Evolutionary conservation across 2,888 invertebrate genomes (phyloP).

Genomic region (Pilophorus perplexus): DNA sequence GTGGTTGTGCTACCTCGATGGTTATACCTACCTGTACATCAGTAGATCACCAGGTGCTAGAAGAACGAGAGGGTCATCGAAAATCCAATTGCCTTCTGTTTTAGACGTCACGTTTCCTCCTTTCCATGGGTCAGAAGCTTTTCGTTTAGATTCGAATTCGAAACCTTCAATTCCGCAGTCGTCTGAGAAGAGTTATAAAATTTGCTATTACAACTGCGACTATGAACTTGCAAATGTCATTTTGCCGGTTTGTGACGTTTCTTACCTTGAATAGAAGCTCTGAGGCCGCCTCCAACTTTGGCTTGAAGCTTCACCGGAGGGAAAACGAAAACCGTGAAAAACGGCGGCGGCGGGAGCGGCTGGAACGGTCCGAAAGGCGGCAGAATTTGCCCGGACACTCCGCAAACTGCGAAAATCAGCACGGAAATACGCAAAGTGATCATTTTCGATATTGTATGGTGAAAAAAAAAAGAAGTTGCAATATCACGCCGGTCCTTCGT

Average conservation of each 20-base stretch:
- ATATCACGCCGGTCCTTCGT: too few species aligned
- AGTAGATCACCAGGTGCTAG: conserved; percentile 28
- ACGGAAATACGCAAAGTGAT: not conserved
- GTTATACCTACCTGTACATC: conserved; percentile 27
- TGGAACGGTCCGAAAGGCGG: conserved; percentile 5
- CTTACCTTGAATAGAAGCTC: conserved; percentile 40
- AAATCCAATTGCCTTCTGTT: conserved; percentile 42
- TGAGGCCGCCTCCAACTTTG: conserved; percentile 25
- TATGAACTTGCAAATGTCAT: not conserved
- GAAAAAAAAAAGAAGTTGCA: too few species aligned
- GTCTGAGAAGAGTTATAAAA: conserved; percentile 29
- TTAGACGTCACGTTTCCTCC: conserved; percentile 41
- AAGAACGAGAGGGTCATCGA: conserved; percentile 26
- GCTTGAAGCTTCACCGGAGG: conserved; percentile 39
- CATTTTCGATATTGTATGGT: conserved; percentile 9
- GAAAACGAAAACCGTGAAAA: conserved; percentile 19
- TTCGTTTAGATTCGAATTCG: conserved; percentile 39
- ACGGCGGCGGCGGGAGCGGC: conserved; percentile 11
- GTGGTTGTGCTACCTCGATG: too few species aligned
- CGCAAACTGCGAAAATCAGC: not conserved
- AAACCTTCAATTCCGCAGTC: conserved; percentile 43
- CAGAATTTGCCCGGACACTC: conserved; percentile 6
- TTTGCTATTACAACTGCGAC: not conserved
- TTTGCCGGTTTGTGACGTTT: not conserved
- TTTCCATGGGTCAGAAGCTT: conserved; percentile 33